Conservation (phyloP, 1,140 invertebrate genomes). For the Camponotus floridanus region DNA sequence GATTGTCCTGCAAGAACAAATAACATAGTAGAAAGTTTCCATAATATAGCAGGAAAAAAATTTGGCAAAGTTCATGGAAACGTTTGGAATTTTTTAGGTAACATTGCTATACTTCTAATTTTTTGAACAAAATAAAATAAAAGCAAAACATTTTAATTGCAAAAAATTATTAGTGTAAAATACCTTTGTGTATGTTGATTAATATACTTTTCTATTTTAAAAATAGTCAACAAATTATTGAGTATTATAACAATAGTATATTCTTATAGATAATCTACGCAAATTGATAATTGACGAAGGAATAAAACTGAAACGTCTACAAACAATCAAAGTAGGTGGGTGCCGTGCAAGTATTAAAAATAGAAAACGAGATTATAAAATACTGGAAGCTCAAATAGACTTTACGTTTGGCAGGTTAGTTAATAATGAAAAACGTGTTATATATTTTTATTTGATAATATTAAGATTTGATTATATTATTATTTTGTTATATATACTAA, state of each 20-base stretch:
- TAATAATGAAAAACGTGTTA: not conserved
- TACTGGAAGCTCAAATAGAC: not conserved
- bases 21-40: not conserved
- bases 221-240: not conserved
- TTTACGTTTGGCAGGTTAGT: conserved; percentile 3
- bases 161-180: not conserved
- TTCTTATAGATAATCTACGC: not conserved
- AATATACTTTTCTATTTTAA: not conserved
- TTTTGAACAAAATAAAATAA: not conserved
- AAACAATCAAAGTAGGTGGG: not conserved
- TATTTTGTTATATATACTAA: too few species aligned
- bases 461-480: too few species aligned
- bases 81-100: conserved; percentile 17
- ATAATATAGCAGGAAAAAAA: conserved; percentile 33
- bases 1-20: too few species aligned
- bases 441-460: too few species aligned
- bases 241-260: not conserved
- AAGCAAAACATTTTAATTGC: not conserved
- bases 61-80: conserved; percentile 7
- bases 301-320: conserved; percentile 10
- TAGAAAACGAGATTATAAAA: not conserved
- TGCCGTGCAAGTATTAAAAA: conserved; percentile 3
- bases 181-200: not conserved
- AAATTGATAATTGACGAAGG: conserved; percentile 22
- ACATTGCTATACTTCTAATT: not conserved